Percentiles rank a stretch among this genome's conserved stretches.
These are phyloP conservation scores for Saccostrea echinata DNA, from an alignment of 1,140 invertebrate species.

Conservation along the genomic window DNA sequence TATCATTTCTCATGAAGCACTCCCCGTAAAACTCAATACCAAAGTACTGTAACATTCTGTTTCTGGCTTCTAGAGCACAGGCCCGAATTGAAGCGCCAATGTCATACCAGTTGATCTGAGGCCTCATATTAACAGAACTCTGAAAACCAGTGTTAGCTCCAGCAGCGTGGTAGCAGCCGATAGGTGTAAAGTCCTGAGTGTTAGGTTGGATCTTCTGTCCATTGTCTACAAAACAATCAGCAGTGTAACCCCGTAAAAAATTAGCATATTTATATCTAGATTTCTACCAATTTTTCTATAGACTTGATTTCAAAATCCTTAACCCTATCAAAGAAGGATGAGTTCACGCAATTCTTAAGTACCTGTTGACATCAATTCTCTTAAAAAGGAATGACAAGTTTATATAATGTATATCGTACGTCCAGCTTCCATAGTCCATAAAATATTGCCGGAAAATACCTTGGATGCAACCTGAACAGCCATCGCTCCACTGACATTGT, in stretches of 20 bases:
- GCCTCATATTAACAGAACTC: background rate
- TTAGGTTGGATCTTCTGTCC: background rate
- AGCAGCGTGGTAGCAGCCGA: background rate
- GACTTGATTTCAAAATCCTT: no score
- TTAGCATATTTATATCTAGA: no score
- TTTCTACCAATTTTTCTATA: no score
- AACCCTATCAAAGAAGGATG: no score
- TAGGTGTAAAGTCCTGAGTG: background rate
- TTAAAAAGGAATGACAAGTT: no score
- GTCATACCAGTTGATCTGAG: background rate
- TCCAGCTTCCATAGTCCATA: background rate
- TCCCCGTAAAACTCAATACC: slow-evolving; percentile 22
- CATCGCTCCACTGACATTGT: background rate
- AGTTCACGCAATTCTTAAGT: no score
- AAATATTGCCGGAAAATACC: background rate
- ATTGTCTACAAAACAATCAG: background rate
- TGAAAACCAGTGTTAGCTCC: background rate
- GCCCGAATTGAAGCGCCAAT: background rate
- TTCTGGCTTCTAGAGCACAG: background rate
- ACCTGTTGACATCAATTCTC: no score
- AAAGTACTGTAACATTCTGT: background rate
- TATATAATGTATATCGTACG: background rate
- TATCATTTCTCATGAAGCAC: background rate
- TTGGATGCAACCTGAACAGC: background rate
- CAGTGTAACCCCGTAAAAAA: no score